A percentile compares a stretch with the other conserved stretches of the same genome.
Conservation (phyloP, 2,113 vertebrate species). For the Pygathrix nemaeus region DNA sequence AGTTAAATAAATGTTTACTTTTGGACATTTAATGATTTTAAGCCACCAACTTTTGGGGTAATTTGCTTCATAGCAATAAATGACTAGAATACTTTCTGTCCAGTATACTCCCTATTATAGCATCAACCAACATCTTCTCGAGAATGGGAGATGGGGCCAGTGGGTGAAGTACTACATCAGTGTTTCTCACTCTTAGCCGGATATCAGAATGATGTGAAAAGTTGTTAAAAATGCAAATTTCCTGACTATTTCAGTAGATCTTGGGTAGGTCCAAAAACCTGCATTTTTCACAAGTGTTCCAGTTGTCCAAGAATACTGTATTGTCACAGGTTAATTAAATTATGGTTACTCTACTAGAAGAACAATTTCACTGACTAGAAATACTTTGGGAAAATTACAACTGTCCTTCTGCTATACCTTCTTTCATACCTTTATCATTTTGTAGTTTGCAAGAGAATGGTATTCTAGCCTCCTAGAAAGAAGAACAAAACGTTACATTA, state of each 20-base stretch:
- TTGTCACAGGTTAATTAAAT: neutral
- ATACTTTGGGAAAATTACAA: conserved; percentile 6
- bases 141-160: neutral
- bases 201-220: neutral
- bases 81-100: neutral
- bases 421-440: neutral
- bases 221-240: conserved; percentile 22
- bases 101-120: neutral
- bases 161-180: neutral
- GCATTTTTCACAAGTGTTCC: neutral
- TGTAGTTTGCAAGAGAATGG: neutral
- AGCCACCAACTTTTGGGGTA: neutral
- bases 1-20: neutral
- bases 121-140: neutral
- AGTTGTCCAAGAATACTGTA: neutral
- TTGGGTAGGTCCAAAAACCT: neutral
- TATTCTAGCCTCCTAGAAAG: neutral
- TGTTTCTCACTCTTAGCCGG: neutral
- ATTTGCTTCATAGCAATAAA: neutral
- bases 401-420: neutral
- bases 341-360: neutral
- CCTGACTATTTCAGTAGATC: neutral
- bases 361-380: neutral
- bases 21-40: neutral
- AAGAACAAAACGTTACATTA: neutral